Conservation (phyloP, 2,888 invertebrate species). For the Leucophenga maculata region DNA sequence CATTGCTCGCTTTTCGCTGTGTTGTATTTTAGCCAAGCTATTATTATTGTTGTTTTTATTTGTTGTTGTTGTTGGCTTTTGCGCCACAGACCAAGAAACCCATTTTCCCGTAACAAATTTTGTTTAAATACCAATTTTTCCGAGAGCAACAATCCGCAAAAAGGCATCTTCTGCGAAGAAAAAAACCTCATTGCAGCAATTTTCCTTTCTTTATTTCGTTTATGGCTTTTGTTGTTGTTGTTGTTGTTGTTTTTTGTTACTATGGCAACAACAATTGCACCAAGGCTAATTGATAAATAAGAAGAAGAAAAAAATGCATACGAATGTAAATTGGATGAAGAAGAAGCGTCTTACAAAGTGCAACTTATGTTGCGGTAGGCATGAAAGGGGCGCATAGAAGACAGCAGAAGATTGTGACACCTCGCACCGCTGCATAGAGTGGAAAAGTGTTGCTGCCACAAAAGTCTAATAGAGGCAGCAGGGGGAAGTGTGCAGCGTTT, state of each 20-base stretch:
- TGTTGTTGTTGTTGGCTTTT: conserved; percentile 26
- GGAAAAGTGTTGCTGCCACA: not conserved
- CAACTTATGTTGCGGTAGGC: conserved; percentile 2
- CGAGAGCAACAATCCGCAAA: conserved; percentile 17
- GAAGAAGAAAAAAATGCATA: conserved; percentile 34
- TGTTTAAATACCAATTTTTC: conserved; percentile 55
- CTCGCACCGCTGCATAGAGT: conserved; percentile 23
- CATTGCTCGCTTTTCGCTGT: not conserved
- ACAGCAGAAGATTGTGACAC: conserved; percentile 55
- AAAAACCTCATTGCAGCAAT: conserved; percentile 35
- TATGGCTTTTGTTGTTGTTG: conserved; percentile 31
- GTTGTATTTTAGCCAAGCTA: not conserved
- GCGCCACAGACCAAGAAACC: conserved; percentile 31
- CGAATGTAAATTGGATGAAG: conserved; percentile 25
- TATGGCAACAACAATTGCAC: conserved; percentile 46
- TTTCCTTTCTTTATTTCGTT: conserved; percentile 46
- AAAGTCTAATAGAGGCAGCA: not conserved
- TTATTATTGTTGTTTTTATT: conserved; percentile 28
- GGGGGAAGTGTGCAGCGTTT: not conserved
- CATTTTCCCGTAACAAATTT: conserved; percentile 41
- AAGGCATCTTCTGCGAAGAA: not conserved
- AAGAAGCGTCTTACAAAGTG: conserved; percentile 24
- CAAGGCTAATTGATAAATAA: conserved; percentile 64
- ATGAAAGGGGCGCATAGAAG: conserved; percentile 3
- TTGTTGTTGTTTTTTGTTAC: conserved; percentile 27